Percentiles rank a stretch among this genome's conserved stretches.
Conservation (phyloP, 2,888 invertebrate species). For the Trichogramma dendrolimi region DNA sequence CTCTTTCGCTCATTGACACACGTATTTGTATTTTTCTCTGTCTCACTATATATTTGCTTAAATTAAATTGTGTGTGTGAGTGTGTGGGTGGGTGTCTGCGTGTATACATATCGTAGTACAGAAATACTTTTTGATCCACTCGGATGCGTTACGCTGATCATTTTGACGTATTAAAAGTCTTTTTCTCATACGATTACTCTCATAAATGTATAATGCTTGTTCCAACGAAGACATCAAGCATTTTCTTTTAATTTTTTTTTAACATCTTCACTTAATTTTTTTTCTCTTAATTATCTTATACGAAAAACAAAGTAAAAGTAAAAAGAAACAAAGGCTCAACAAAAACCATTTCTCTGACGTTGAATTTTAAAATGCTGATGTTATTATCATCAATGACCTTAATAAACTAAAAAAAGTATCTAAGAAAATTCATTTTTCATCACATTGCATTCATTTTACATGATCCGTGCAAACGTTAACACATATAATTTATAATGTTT, state of each 20-base stretch:
- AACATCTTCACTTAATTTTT: neutral
- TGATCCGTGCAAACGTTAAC: slow-evolving; percentile 29
- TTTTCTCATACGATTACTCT: slow-evolving; percentile 6
- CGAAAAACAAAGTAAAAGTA: too few relatives aligned
- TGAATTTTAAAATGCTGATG: slow-evolving; percentile 18
- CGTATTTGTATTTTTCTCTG: slow-evolving; percentile 6
- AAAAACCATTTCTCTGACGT: slow-evolving; percentile 10
- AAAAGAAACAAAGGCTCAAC: slow-evolving; percentile 11
- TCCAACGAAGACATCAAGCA: slow-evolving; percentile 17
- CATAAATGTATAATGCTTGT: slow-evolving; percentile 10
- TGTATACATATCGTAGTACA: slow-evolving; percentile 18
- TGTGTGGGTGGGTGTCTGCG: too few relatives aligned
- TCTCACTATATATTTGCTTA: slow-evolving; percentile 12
- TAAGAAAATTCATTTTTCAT: slow-evolving; percentile 28
- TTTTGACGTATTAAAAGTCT: slow-evolving; percentile 14
- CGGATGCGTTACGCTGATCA: slow-evolving; percentile 9
- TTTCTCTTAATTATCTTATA: too few relatives aligned
- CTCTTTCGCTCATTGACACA: slow-evolving; percentile 6
- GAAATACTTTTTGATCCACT: slow-evolving; percentile 22
- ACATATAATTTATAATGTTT: slow-evolving; percentile 25
- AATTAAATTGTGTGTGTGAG: neutral
- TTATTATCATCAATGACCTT: slow-evolving; percentile 19
- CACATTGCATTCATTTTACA: slow-evolving; percentile 32
- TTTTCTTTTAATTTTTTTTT: neutral
- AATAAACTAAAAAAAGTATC: slow-evolving; percentile 15